These are phyloP conservation scores for Drosophila truncata DNA, from an alignment of 1,140 invertebrate genomes.

Conservation along the genomic window DNA sequence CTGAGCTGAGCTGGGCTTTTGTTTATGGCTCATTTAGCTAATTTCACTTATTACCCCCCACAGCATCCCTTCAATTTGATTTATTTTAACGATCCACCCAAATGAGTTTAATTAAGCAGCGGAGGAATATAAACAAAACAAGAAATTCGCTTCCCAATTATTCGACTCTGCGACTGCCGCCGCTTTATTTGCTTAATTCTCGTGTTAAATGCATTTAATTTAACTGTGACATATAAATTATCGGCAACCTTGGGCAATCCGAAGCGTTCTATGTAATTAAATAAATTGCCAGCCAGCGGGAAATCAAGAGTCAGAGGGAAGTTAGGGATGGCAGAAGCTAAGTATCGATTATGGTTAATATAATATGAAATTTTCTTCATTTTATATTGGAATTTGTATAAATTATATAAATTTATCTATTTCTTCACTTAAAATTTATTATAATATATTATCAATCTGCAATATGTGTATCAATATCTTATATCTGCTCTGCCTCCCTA, in stretches of 20 bases:
- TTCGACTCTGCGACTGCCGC: constrained; percentile 31
- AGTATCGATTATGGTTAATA: neutral
- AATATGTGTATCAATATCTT: neutral
- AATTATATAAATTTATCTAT: no score
- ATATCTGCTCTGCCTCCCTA: neutral
- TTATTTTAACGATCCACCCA: constrained; percentile 70
- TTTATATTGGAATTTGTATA: no score
- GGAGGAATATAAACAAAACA: constrained; percentile 35
- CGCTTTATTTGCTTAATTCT: constrained; percentile 50
- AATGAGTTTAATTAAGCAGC: constrained; percentile 73
- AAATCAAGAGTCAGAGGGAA: neutral
- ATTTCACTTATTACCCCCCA: constrained; percentile 55
- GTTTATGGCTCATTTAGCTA: constrained; percentile 63
- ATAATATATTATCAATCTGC: fast-evolving
- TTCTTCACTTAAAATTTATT: no score
- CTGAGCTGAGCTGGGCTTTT: constrained; percentile 10
- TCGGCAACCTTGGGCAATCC: constrained; percentile 73
- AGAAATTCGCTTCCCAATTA: constrained; percentile 55
- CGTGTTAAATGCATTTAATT: constrained; percentile 78
- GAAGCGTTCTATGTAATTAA: constrained; percentile 75
- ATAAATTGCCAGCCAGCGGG: constrained; percentile 52
- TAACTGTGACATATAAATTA: constrained; percentile 78
- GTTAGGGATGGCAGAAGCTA: constrained; percentile 7
- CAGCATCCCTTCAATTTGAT: constrained; percentile 48
- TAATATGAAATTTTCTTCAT: neutral